Conservation (phyloP, 1,140 invertebrate genomes). For the Parasteatoda tepidariorum region DNA sequence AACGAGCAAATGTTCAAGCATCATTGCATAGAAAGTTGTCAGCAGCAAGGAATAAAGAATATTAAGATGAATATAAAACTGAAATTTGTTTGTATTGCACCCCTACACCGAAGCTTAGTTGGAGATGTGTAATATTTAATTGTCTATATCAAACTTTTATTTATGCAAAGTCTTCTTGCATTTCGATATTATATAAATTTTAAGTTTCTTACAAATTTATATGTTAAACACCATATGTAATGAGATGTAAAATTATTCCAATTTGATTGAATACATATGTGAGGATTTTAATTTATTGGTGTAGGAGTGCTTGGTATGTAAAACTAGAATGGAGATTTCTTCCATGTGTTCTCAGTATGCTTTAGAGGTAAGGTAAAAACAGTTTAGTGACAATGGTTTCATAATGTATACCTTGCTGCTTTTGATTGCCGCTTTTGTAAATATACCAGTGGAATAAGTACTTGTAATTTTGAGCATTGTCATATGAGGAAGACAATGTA, state of each 20-base stretch:
- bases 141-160: too few species aligned
- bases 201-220: too few species aligned
- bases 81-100: too few species aligned
- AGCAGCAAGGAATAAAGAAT: conserved; percentile 43
- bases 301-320: conserved; percentile 39
- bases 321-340: conserved; percentile 11
- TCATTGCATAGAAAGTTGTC: not conserved
- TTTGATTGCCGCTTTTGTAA: conserved; percentile 57
- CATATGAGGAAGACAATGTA: conserved; percentile 40
- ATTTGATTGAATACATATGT: too few species aligned
- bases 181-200: too few species aligned
- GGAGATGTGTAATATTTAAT: too few species aligned
- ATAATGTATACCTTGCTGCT: conserved; percentile 54
- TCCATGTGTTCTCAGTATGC: conserved; percentile 28
- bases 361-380: conserved; percentile 19
- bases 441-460: conserved; percentile 55
- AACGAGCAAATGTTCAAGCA: conserved; percentile 50
- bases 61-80: too few species aligned
- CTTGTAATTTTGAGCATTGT: conserved; percentile 58
- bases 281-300: too few species aligned
- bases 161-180: too few species aligned
- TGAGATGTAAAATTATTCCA: too few species aligned
- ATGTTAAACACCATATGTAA: too few species aligned
- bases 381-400: conserved; percentile 31
- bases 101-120: too few species aligned